phyloP scores from a whole-genome alignment of 2,888 invertebrate species.

The Lymantria monacha region DNA sequence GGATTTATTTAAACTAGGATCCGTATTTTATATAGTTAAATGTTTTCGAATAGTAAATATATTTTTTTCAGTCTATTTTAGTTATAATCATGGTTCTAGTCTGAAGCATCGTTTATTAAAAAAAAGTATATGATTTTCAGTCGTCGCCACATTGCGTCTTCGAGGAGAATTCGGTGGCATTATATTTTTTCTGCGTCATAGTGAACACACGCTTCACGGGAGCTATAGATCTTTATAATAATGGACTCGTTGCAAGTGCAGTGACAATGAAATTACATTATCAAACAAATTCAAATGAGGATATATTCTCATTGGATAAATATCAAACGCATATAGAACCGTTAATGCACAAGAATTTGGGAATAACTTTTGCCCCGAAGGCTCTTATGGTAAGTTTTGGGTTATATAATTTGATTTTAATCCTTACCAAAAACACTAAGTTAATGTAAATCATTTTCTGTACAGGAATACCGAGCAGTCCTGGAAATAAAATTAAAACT shows the following conservation, averaged over 20 bases:
- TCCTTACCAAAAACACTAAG: not conserved
- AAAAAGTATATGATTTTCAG: conserved; percentile 43
- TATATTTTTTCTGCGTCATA: conserved; percentile 68
- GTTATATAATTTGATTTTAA: not conserved
- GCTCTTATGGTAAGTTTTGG: conserved; percentile 54
- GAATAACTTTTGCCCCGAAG: conserved; percentile 67
- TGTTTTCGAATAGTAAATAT: no score
- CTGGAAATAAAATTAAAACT: conserved; percentile 68
- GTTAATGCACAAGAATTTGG: conserved; percentile 62
- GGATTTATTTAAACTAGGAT: no score
- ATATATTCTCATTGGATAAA: conserved; percentile 69
- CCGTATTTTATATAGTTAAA: no score
- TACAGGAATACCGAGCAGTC: conserved; percentile 71
- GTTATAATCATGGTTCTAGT: no score
- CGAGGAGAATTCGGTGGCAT: conserved; percentile 66
- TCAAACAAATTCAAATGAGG: conserved; percentile 53
- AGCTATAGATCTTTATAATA: conserved; percentile 66
- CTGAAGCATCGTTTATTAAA: no score
- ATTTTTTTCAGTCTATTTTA: no score
- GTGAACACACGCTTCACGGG: conserved; percentile 59
- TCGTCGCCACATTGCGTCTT: conserved; percentile 71
- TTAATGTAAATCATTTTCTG: conserved; percentile 11
- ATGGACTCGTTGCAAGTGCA: conserved; percentile 67
- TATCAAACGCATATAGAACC: conserved; percentile 70
- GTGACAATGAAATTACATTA: conserved; percentile 64